Evolutionary conservation across 1,140 invertebrate species (phyloP).

Genomic region (Scylla paramamosain): DNA sequence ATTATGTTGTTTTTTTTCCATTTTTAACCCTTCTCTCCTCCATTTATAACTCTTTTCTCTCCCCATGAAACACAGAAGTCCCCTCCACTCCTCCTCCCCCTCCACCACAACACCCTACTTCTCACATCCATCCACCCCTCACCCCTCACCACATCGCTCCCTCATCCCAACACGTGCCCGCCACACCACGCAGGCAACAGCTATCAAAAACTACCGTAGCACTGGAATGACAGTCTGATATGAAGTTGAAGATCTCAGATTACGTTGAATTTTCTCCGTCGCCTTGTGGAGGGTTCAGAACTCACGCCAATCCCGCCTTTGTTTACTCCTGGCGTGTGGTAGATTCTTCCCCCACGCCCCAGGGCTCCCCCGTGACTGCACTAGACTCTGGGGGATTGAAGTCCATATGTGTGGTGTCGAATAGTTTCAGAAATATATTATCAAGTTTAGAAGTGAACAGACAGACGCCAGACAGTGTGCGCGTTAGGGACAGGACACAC

Average conservation of each 20-base stretch:
- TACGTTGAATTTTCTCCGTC: constrained; percentile 62
- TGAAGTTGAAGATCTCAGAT: constrained; percentile 70
- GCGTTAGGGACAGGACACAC: not conserved
- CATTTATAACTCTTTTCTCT: no score
- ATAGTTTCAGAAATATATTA: not conserved
- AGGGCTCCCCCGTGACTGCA: not conserved
- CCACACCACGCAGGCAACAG: not conserved
- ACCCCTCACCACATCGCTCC: not conserved
- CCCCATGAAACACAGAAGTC: not conserved
- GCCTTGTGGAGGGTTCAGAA: not conserved
- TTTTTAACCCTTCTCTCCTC: no score
- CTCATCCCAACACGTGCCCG: not conserved
- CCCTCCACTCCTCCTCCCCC: not conserved
- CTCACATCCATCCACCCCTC: not conserved
- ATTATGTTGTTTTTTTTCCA: no score
- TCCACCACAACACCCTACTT: not conserved
- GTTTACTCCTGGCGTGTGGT: not conserved
- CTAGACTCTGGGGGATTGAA: constrained; percentile 28
- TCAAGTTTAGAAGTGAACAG: not conserved
- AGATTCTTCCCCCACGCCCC: not conserved
- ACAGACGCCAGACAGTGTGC: not conserved
- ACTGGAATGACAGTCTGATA: constrained; percentile 68
- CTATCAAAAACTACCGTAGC: constrained; percentile 62
- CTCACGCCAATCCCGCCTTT: constrained; percentile 35
- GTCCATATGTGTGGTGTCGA: constrained; percentile 59